A percentile compares a stretch with the other conserved stretches of the same genome.
Conservation (phyloP, 1,140 invertebrate genomes). For the Batillaria attramentaria region DNA sequence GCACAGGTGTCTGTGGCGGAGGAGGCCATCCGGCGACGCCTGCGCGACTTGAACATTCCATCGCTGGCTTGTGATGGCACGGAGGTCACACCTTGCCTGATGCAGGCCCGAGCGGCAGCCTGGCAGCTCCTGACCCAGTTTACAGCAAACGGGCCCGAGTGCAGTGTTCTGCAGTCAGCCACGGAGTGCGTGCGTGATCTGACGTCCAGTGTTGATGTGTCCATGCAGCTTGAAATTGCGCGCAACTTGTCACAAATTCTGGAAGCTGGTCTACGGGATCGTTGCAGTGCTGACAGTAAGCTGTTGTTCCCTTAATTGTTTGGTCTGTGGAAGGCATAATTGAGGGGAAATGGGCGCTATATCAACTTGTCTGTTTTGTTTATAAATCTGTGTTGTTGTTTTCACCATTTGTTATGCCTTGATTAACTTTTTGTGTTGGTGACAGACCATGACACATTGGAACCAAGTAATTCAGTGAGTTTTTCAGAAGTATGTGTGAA, state of each 20-base stretch:
- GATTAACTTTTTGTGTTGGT: too few relatives aligned
- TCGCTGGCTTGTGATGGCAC: background rate
- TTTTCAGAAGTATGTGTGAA: background rate
- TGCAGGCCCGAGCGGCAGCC: conserved; percentile 15
- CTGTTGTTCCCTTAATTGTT: background rate
- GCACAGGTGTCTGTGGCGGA: conserved; percentile 24
- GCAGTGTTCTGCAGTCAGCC: background rate
- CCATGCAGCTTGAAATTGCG: too few relatives aligned
- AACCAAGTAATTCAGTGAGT: background rate
- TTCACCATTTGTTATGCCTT: too few relatives aligned
- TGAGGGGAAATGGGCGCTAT: too few relatives aligned
- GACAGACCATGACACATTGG: background rate
- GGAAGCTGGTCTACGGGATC: background rate
- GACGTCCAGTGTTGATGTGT: too few relatives aligned
- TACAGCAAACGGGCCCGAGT: background rate
- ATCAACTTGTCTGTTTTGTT: too few relatives aligned
- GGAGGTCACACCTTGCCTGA: conserved; percentile 16
- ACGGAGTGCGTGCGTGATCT: background rate
- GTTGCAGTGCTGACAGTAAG: background rate
- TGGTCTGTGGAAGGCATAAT: too few relatives aligned
- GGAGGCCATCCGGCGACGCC: background rate
- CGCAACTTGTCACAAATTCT: background rate
- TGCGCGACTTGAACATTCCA: background rate
- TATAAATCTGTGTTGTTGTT: too few relatives aligned
- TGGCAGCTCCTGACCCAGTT: background rate